Conservation (phyloP, 1,140 invertebrate genomes). For the Bombus cullumanus region DNA sequence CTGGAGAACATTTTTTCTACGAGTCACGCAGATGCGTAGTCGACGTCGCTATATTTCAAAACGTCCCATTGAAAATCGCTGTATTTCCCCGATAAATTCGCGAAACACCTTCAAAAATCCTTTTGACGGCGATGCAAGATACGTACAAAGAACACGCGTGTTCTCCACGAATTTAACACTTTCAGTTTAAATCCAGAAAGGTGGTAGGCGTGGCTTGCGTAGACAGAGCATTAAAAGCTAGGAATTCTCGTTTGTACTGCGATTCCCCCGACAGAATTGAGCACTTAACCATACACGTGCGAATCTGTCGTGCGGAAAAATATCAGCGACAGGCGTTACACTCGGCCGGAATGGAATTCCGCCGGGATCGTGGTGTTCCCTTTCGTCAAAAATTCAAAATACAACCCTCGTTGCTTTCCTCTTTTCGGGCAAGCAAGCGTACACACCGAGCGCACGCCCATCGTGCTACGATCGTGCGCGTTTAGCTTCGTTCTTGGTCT, state of each 20-base stretch:
- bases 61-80: background rate
- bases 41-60: background rate
- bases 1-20: too few relatives aligned
- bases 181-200: slow-evolving; percentile 16
- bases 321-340: slow-evolving; percentile 41
- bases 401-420: background rate
- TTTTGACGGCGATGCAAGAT: background rate
- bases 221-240: slow-evolving; percentile 28
- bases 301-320: slow-evolving; percentile 50
- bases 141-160: background rate
- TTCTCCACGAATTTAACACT: slow-evolving; percentile 12
- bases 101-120: background rate
- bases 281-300: slow-evolving; percentile 48
- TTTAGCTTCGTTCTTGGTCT: background rate
- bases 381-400: slow-evolving; percentile 48
- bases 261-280: slow-evolving; percentile 44
- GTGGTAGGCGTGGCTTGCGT: background rate
- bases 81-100: background rate
- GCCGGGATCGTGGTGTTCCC: slow-evolving; percentile 4
- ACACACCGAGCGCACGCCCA: too few relatives aligned
- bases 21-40: too few relatives aligned
- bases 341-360: slow-evolving; percentile 38
- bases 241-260: slow-evolving; percentile 46
- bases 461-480: too few relatives aligned
- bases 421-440: background rate